These are phyloP conservation scores for Drosophila mojavensis DNA, from an alignment of 1,140 invertebrate genomes.

Conservation along the genomic window DNA sequence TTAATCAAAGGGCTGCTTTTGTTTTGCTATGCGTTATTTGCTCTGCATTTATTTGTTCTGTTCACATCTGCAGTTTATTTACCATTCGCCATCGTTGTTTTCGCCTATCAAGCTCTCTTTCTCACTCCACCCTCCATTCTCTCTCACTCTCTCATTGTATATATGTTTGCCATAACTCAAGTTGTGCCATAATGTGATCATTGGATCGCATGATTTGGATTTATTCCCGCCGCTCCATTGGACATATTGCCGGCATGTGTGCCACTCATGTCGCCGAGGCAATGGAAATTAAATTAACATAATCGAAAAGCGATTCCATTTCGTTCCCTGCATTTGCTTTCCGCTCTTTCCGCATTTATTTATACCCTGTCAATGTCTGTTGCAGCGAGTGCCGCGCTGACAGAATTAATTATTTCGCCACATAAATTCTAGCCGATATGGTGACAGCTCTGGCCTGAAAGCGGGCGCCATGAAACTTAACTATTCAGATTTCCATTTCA, in stretches of 20 bases:
- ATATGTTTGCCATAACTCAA: slow-evolving; percentile 69
- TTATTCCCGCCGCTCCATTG: slow-evolving; percentile 78
- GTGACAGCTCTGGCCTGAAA: slow-evolving; percentile 30
- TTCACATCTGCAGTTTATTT: slow-evolving; percentile 73
- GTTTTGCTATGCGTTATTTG: slow-evolving; percentile 10
- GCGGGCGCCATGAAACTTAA: slow-evolving; percentile 26
- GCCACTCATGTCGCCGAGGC: slow-evolving; percentile 64
- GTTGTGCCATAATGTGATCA: slow-evolving; percentile 78
- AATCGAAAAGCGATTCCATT: slow-evolving; percentile 79
- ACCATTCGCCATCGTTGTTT: slow-evolving; percentile 60
- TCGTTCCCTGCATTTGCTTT: slow-evolving; percentile 38
- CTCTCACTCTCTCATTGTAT: slow-evolving; percentile 10
- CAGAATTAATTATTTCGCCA: slow-evolving; percentile 81
- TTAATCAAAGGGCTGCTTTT: slow-evolving; percentile 28
- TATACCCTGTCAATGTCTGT: slow-evolving; percentile 66
- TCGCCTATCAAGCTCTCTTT: slow-evolving; percentile 21
- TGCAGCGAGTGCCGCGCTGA: slow-evolving; percentile 65
- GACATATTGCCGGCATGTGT: slow-evolving; percentile 81
- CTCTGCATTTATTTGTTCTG: slow-evolving; percentile 48
- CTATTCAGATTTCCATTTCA: neutral
- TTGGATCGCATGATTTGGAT: slow-evolving; percentile 82
- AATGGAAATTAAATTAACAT: slow-evolving; percentile 73
- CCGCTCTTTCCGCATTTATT: slow-evolving; percentile 48
- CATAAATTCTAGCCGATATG: slow-evolving; percentile 62
- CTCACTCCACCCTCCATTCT: slow-evolving; percentile 33